Base-by-base conservation (phyloP, 2,888 invertebrate genomes). In the Plutella xylostella region DNA sequence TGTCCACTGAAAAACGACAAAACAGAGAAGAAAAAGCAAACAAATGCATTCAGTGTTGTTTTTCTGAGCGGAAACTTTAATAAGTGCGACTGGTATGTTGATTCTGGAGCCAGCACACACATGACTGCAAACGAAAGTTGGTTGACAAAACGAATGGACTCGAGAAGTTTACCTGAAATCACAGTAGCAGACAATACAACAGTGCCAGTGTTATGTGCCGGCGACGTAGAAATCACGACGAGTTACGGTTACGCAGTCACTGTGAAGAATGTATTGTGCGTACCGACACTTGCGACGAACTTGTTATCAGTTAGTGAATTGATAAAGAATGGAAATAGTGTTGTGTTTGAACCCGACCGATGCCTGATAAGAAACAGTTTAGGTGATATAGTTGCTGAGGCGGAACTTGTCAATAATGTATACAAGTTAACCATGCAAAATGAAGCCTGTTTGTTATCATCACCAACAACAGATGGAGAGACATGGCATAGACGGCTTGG, bases 251-350 rank as follows among this genome's bases (percentile, higher is more conserved):
- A 45, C 14, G 37, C 46, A 9, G 37, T 49, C 2, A 46, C 38
- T 3, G 41, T 49, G 11, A 38, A 44, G 35, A 40, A 46, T 39
- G 48, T 35, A 21, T 31, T 46, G 12, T 46, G 48, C 28, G 44
- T 49, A 4, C 48, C 48, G 9, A 46, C 21, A 15, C 31, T 45
- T 9, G 39, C 45, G 25, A 42, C 45, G 2, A 48, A 48, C n/a
- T n/a, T n/a, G n/a, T n/a, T n/a, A n/a, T 48, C 48, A 25, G 48
- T 48, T 15, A 45, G 42, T 41, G 42, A 45, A 39, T 19, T 48
- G 9, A 48, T 48, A 6, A 38, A 42, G 40, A 42, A 48, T 15
- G 48, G 48, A 39, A 45, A 48, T 19, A 45, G 30, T 25, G 48
- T 48, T 5, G 12, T 38, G 18, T 48, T 45, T 39, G 42, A 48